Evolutionary conservation across 2,888 invertebrate genomes (phyloP).

Genomic region (Thera obeliscata): DNA sequence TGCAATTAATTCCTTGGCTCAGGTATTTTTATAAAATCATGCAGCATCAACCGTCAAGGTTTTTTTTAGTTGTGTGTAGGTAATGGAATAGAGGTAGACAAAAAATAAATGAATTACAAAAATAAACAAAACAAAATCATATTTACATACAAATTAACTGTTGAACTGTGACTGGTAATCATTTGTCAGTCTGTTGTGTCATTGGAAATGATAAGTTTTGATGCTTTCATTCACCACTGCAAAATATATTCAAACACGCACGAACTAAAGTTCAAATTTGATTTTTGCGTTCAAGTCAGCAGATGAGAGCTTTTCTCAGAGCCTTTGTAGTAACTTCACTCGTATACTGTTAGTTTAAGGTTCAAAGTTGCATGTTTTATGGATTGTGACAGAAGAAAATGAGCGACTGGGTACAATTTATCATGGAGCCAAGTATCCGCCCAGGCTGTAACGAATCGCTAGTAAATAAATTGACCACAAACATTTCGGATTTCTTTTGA

Average conservation of each 20-base stretch:
- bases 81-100: conserved; percentile 38
- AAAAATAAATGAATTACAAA: conserved; percentile 46
- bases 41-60: neutral
- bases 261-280: conserved; percentile 60
- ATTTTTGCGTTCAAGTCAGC: conserved; percentile 33
- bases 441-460: conserved; percentile 80
- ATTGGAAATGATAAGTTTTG: conserved; percentile 65
- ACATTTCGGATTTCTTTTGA: conserved; percentile 76
- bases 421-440: conserved; percentile 82
- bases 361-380: conserved; percentile 44
- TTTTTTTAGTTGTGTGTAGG: too few relatives aligned
- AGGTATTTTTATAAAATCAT: too few relatives aligned
- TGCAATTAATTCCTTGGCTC: too few relatives aligned
- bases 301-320: conserved; percentile 17
- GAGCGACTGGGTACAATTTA: conserved; percentile 76
- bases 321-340: conserved; percentile 43
- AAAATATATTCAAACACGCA: conserved; percentile 52
- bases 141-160: conserved; percentile 80
- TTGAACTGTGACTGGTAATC: conserved; percentile 76
- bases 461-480: conserved; percentile 83
- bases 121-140: conserved; percentile 55
- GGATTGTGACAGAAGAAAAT: conserved; percentile 59
- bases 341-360: conserved; percentile 46
- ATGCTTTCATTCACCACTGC: conserved; percentile 39
- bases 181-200: conserved; percentile 79